phyloP scores from a whole-genome alignment of 2,888 invertebrate species.

The Tortrix viridana region DNA sequence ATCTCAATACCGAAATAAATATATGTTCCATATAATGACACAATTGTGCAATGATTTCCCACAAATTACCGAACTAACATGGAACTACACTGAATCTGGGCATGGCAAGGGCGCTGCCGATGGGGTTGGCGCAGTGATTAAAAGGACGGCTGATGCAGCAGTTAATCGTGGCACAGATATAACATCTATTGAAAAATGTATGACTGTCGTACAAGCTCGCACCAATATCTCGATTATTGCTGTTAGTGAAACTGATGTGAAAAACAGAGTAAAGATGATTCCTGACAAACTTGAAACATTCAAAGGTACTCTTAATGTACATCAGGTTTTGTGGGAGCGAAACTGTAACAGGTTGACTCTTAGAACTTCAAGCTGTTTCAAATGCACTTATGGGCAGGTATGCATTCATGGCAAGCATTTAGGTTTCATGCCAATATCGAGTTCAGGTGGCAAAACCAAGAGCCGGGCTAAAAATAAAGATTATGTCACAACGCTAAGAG shows the following conservation, averaged over 20 bases:
- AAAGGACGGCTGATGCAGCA: slow-evolving; percentile 1
- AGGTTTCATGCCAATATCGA: slow-evolving; percentile 1
- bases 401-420: slow-evolving; percentile 4
- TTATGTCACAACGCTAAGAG: background rate
- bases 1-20: slow-evolving; percentile 30
- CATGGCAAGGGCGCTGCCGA: background rate
- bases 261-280: slow-evolving; percentile 7
- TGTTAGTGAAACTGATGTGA: background rate
- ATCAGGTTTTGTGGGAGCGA: slow-evolving; percentile 1
- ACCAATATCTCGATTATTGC: slow-evolving; percentile 4
- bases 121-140: slow-evolving; percentile 1
- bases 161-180: slow-evolving; percentile 4
- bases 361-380: slow-evolving; percentile 7
- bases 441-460: background rate
- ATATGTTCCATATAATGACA: slow-evolving; percentile 18
- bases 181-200: slow-evolving; percentile 1
- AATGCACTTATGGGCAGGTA: slow-evolving; percentile 6
- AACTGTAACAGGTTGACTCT: slow-evolving; percentile 8
- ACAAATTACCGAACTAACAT: background rate
- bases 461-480: background rate
- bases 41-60: background rate
- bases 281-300: slow-evolving; percentile 1
- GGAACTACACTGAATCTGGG: slow-evolving; percentile 1
- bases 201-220: background rate
- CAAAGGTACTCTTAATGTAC: slow-evolving; percentile 8